Evolutionary conservation across 1,140 invertebrate species (phyloP).

Genomic region (Drosophila saltans): DNA sequence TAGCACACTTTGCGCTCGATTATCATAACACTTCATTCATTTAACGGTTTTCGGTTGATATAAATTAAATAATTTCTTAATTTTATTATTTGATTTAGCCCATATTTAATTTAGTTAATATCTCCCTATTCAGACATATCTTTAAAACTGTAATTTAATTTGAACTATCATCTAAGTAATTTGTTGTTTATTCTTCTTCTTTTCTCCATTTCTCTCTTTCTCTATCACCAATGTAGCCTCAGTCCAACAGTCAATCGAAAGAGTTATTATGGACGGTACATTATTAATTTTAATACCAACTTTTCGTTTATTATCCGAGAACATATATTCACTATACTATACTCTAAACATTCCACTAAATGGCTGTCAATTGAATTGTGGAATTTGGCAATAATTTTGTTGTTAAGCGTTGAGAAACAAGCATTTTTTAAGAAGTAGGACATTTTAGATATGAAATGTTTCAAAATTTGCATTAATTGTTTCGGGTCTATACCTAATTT

Average conservation of each 20-base stretch:
- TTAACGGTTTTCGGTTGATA: constrained; percentile 29
- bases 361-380: neutral
- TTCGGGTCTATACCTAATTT: neutral
- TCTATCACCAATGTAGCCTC: constrained; percentile 83
- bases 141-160: constrained; percentile 60
- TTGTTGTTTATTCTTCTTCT: constrained; percentile 82
- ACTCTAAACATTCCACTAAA: neutral
- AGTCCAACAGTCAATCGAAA: constrained; percentile 84
- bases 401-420: neutral
- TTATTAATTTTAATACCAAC: constrained; percentile 70
- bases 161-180: constrained; percentile 80
- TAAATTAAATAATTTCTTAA: constrained; percentile 19
- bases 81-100: constrained; percentile 25
- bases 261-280: constrained; percentile 83
- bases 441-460: too few species aligned
- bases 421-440: too few species aligned
- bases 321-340: constrained; percentile 16
- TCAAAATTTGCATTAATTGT: too few species aligned
- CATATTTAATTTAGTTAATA: constrained; percentile 22
- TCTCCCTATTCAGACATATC: constrained; percentile 19
- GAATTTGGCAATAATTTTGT: neutral
- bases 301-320: constrained; percentile 46
- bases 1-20: constrained; percentile 21
- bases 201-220: constrained; percentile 74
- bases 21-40: constrained; percentile 27